Evolutionary conservation across 2,888 invertebrate species (phyloP), one percentile per base, ranked within the genome.

Genomic region (Eupithecia dodoneata): DNA sequence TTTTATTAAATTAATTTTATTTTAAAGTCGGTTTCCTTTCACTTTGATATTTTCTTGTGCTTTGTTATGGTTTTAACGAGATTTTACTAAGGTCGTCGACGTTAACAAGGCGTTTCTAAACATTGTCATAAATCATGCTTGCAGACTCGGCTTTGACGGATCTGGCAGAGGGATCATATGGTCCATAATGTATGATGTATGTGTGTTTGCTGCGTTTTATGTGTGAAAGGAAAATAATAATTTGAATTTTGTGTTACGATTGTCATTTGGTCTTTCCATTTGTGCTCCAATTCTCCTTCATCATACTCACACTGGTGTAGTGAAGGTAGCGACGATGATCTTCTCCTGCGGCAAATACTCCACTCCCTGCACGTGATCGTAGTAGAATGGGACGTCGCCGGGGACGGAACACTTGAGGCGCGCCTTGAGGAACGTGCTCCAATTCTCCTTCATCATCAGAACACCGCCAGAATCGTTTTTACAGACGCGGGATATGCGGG

Each of bases 391-490:
- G 88, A 97, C 97, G 73, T 98, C 97, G 0, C 98, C 98, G 0
- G 97, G 97, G 15, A 98, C 91, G 0, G 98, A 97, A 86, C 98
- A 98, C 88, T 97, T 97, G 12, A 98, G 92, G 0, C 98, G 96
- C 0, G 98, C 98, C 91, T 98, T 98, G 18, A 98, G 94, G 89
- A 98, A 98, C 0, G 98, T 98, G n/a, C 98, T 98, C 98, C 99
- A 99, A 82, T 97, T 98, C 83, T 98, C 97, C 83, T 97, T 97
- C 88, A 97, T 95, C 89, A 97, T 96, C 76, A 97, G 94, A 83
- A 97, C 96, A 5, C 97, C 98, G n/a, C 98, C 98, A 3, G 96
- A 95, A 89, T 99, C 99, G 87, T 97, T 97, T 93, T 99, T 99
- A 89, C 99, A 99, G 3, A 99, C 97, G 73, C 99, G 96, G 0